Evolutionary conservation across 2,113 vertebrate genomes (phyloP), one percentile per base, ranked within the genome.

Genomic region (Vulpes ferrilata): DNA sequence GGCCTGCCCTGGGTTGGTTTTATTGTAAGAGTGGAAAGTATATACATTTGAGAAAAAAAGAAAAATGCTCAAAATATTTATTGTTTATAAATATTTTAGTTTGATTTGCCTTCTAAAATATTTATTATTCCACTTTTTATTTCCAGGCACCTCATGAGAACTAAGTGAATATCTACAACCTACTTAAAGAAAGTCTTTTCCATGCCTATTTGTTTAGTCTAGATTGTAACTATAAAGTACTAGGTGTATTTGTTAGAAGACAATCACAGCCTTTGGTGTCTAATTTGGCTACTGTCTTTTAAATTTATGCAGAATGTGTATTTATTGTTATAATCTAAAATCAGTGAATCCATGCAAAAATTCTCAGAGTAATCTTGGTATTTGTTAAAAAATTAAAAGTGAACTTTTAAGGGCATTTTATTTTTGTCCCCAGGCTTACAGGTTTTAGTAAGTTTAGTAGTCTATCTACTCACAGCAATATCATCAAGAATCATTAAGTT

Each of bases 311-410:
- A 65, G n/a, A 51, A 25, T 73, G 19, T 69, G 23, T 19, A 32
- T 64, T 73, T 32, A 79, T 23, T 80, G 43, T 48, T 71, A 53
- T 25, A 55, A 62, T 17, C 23, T 51, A 73, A 91, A 92, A 53
- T 92, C 71, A 25, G 32, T 76, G 27, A 10, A 48, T 73, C 23
- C 38, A 88, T 38, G 32, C 48, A 76, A 76, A 84, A 57, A 94
- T 38, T 67, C n/a, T 64, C 69, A 84, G 19, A 20, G 53, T 38
- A 79, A 53, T 79, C 65, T 86, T 76, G 48, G n/a, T n/a, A 23
- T 83, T 82, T 89, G n/a, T 86, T 62, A 86, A 60, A 91, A 91
- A 92, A 43, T 15, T 79, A 80, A 80, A 95, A 92, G 25, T 12
- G 16, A n/a, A 73, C 35, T 73, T 32, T 51, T 51, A 30, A 17